phyloP scores from a whole-genome alignment of 1,140 invertebrate genomes.

The Macrocentrus cingulum region DNA sequence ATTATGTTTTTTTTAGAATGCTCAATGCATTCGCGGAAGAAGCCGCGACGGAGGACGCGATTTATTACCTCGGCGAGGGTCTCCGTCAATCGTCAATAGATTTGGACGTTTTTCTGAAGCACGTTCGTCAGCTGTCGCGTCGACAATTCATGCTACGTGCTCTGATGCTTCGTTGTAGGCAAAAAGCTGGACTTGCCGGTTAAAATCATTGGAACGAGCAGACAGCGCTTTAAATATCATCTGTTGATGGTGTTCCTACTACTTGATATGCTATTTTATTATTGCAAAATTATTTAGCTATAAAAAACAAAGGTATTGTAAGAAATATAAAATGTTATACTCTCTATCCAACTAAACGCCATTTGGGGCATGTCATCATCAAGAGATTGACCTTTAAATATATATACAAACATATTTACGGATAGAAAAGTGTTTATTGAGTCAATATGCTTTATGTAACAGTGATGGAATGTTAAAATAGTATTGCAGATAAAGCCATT shows the following conservation, averaged over 20 bases:
- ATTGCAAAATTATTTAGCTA: conserved; percentile 26
- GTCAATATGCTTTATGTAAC: conserved; percentile 10
- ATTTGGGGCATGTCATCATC: neutral
- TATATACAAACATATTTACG: neutral
- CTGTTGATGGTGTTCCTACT: too few relatives aligned
- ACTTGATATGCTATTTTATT: conserved; percentile 36
- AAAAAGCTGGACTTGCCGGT: conserved; percentile 86
- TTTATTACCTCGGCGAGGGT: conserved; percentile 98
- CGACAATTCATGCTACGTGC: conserved; percentile 95
- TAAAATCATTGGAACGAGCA: conserved; percentile 42
- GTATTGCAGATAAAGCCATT: neutral
- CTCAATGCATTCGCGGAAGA: conserved; percentile 96
- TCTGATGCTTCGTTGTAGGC: conserved; percentile 93
- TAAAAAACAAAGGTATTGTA: conserved; percentile 18
- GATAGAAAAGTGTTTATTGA: conserved; percentile 1
- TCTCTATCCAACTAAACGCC: conserved; percentile 10
- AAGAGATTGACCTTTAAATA: neutral
- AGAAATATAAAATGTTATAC: conserved; percentile 21
- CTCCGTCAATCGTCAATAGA: conserved; percentile 90
- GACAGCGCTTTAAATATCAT: too few relatives aligned
- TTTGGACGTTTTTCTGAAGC: conserved; percentile 94
- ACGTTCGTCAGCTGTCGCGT: conserved; percentile 91
- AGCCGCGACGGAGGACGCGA: conserved; percentile 96
- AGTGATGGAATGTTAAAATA: conserved; percentile 19
- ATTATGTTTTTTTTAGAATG: conserved; percentile 65